phyloP scores from a whole-genome alignment of 2,113 vertebrate species.

The Eudorcas thomsonii region DNA sequence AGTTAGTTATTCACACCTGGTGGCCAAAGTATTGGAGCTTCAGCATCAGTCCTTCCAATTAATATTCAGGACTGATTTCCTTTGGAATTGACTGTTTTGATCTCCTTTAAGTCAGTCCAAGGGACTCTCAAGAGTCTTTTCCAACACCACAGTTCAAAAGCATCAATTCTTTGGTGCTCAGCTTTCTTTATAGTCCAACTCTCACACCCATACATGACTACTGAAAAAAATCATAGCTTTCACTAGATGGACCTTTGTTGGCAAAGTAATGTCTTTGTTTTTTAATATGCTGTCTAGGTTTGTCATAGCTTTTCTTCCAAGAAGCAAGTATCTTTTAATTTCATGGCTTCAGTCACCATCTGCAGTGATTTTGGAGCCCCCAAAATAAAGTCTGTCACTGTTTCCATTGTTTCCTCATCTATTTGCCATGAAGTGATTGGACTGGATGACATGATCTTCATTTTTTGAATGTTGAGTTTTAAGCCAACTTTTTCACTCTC shows the following conservation, averaged over 20 bases:
- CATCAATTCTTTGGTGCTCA: neutral
- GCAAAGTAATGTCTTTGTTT: neutral
- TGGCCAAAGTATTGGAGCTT: neutral
- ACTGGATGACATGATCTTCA: neutral
- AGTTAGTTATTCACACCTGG: neutral
- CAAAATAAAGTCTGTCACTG: neutral
- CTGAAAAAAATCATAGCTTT: neutral
- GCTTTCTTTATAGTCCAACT: neutral
- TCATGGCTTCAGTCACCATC: neutral
- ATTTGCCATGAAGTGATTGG: neutral
- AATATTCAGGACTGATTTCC: neutral
- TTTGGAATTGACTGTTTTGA: neutral
- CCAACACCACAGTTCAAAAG: neutral
- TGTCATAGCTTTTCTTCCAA: neutral
- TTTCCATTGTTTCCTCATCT: neutral
- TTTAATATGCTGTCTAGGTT: neutral
- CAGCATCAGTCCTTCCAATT: neutral
- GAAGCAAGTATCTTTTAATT: neutral
- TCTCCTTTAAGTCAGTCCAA: neutral
- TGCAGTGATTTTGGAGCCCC: neutral
- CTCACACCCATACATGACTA: neutral
- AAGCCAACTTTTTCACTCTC: neutral
- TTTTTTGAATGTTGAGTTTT: neutral
- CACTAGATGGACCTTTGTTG: neutral
- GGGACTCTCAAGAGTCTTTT: neutral